These are phyloP conservation scores for Amblyraja radiata DNA, from an alignment of 2,797 vertebrate genomes.

Conservation along the genomic window DNA sequence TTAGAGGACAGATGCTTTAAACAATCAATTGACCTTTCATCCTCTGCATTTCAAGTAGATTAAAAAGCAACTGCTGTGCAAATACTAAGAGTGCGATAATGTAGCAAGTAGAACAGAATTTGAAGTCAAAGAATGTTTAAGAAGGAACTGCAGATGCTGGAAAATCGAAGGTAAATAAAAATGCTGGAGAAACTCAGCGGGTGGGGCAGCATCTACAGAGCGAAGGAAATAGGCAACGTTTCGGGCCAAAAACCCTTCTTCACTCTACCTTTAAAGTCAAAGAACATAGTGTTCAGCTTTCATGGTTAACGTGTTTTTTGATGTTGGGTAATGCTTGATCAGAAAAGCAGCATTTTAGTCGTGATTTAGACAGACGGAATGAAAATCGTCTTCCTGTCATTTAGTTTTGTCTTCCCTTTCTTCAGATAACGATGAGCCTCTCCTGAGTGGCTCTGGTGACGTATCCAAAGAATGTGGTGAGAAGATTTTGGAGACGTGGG, in stretches of 20 bases:
- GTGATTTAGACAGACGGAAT: not conserved
- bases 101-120: not conserved
- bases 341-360: not conserved
- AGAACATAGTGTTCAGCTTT: no score
- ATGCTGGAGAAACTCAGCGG: no score
- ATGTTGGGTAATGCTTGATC: not conserved
- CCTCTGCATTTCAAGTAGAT: not conserved
- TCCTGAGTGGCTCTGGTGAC: constrained; percentile 92
- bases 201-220: no score
- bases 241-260: no score
- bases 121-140: not conserved
- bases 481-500: constrained; percentile 98
- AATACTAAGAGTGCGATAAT: not conserved
- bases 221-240: no score
- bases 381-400: not conserved
- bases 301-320: not conserved
- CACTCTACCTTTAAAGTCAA: not conserved
- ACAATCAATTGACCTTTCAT: not conserved
- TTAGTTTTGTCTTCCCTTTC: constrained; percentile 38
- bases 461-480: constrained; percentile 98
- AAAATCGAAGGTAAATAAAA: no score
- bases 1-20: not conserved
- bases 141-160: no score
- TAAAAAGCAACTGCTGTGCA: not conserved
- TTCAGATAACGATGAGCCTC: constrained; percentile 91